Base-by-base conservation (phyloP, 2,113 vertebrate genomes). In the Chloropsis cyanopogon region DNA sequence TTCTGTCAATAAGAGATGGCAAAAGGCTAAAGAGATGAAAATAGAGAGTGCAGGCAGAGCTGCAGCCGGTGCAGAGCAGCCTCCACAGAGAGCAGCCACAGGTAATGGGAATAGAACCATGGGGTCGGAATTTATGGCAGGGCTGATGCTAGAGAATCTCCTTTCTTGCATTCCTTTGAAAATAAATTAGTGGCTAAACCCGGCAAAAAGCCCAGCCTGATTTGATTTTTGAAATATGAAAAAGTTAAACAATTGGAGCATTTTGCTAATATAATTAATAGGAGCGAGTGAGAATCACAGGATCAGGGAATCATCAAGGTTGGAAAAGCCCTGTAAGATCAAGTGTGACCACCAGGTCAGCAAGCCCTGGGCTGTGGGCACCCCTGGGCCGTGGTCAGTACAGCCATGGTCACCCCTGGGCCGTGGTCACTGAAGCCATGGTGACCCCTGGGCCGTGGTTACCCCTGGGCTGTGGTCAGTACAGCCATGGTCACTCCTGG, bases 21-120 rank as follows among this genome's bases (percentile, higher is more conserved):
- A 94, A 94, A 95, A 96, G 83, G 94, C 77, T 95, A 92, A 97
- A 95, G 88, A 87, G 66, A n/a, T 59, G 81, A 90, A 93, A 93
- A 88, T 25, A 76, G 86, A 16, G 33, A 41, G 76, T 7, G 24
- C 29, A 65, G 70, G 64, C 20, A 8, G 88, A 80, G 75, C 31
- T 44, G 46, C 33, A 92, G 41, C 37, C 61, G 9, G 70, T 15
- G 47, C 56, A 24, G 73, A 60, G 89, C 44, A 83, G 8, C 37
- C 42, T 54, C 66, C 46, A 3, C 3, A 2, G 81, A 81, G 79
- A 86, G 3, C 25, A 22, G 70, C 44, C 26, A 10, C 60, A 81
- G 69, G 7, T 2, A 17, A 37, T 9, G 25, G 41, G 39, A 50
- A 61, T 12, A 0, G 11, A n/a, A 50, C 57, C 11, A 9, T 3